Conservation (phyloP, 2,888 invertebrate genomes). For the Limnephilus rhombicus region DNA sequence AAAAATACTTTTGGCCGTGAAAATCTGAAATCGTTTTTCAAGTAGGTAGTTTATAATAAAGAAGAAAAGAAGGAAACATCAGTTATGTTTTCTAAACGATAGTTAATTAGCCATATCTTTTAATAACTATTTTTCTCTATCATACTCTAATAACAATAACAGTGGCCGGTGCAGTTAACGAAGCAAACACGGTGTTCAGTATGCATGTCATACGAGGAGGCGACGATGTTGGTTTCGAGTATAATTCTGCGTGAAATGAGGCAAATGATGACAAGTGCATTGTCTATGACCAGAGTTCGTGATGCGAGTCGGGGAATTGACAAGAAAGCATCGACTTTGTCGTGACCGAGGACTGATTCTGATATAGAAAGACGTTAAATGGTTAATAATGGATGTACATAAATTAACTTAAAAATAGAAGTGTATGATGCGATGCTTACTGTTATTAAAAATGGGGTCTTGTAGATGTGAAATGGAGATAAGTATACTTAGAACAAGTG, state of each 20-base stretch:
- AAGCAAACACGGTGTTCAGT: conserved; percentile 43
- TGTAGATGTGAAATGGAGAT: neutral
- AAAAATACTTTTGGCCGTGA: no score
- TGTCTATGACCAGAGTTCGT: conserved; percentile 54
- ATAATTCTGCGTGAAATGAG: conserved; percentile 66
- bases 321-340: conserved; percentile 61
- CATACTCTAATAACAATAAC: neutral
- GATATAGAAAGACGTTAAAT: conserved; percentile 32
- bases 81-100: neutral
- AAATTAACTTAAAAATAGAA: conserved; percentile 50
- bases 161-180: neutral
- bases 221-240: conserved; percentile 56
- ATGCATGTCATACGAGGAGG: conserved; percentile 53
- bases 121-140: neutral
- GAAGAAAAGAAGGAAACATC: neutral
- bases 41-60: no score
- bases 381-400: conserved; percentile 58
- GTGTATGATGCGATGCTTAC: neutral
- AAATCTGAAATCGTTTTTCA: no score
- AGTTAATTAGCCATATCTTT: neutral
- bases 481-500: neutral
- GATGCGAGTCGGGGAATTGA: conserved; percentile 38
- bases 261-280: conserved; percentile 60
- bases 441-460: neutral
- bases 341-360: conserved; percentile 63